These are phyloP conservation scores for Chlorops oryzae DNA, from an alignment of 1,140 invertebrate genomes.

Conservation along the genomic window DNA sequence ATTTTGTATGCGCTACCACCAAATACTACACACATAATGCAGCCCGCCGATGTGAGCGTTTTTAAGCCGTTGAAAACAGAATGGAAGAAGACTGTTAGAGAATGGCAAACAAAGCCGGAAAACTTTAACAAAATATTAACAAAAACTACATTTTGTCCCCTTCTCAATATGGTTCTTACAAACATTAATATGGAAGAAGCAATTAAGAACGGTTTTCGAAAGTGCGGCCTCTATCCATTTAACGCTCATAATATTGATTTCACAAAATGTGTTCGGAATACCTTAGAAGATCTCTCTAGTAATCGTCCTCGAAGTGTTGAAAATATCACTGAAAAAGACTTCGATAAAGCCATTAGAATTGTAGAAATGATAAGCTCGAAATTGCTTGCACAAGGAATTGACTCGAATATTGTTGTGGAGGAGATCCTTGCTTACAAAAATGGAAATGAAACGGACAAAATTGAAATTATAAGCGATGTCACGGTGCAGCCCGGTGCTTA, in stretches of 20 bases:
- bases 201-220: conserved; percentile 37
- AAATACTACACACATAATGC: conserved; percentile 48
- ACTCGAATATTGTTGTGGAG: too few relatives aligned
- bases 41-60: conserved; percentile 45
- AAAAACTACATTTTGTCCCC: conserved; percentile 17
- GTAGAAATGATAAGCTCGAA: too few relatives aligned
- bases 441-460: too few relatives aligned
- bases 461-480: too few relatives aligned
- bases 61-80: conserved; percentile 37
- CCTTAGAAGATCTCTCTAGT: too few relatives aligned
- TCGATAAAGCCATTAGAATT: too few relatives aligned
- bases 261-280: conserved; percentile 32
- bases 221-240: conserved; percentile 38
- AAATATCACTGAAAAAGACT: too few relatives aligned
- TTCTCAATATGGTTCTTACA: neutral
- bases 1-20: conserved; percentile 46
- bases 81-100: conserved; percentile 34
- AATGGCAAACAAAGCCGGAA: conserved; percentile 10
- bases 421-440: too few relatives aligned
- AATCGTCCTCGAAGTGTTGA: too few relatives aligned
- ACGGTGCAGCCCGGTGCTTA: too few relatives aligned
- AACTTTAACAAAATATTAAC: too few relatives aligned
- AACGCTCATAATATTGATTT: conserved; percentile 30
- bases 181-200: conserved; percentile 13
- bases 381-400: too few relatives aligned